Evolutionary conservation across 2,113 vertebrate species (phyloP), one percentile per base, ranked within the genome.

Genomic region (Brachypodius melanocephalos): DNA sequence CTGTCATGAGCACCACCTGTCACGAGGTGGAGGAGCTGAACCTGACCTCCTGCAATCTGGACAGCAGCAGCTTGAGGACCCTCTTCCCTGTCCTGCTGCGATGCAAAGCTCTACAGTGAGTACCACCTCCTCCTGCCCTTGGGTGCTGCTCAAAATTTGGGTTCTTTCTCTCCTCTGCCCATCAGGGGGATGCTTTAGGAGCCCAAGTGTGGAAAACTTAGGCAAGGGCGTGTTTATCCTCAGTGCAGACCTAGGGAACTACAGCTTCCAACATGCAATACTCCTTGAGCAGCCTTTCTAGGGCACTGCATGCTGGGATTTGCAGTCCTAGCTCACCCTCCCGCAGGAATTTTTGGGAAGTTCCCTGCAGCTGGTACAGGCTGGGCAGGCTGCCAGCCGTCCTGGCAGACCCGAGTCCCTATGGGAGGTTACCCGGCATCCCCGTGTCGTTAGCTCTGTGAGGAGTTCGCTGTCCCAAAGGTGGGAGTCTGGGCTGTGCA

Each of bases 11-110:
- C 54, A 98, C 98, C 46, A 95, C 98, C 0, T 97, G 93, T 89
- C 99, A 98, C 4, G 95, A 97, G 15, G 97, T 99, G 63, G 96
- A 99, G 3, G 98, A 98, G 77, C 98, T 99, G 95, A 98, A 99
- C 97, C 97, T 99, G 73, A 98, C 98, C 42, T 98, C 98, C 55
- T 99, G 99, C 95, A 98, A 99, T 89, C 97, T 99, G 18, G 98
- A 98, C 36, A 83, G 96, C 3, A 65, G 97, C 19, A 96, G 98
- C 89, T 88, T 99, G 58, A 96, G 89, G 59, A 98, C 97, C 6
- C 98, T 99, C 49, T 91, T 85, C 86, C 98, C 99, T 0, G 98
- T 99, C 85, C 98, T 99, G 67, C 97, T 97, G 79, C 98, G 98
- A 45, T 98, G 98, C 77, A 98, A 67, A 45, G 97, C 97, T 85